Evolutionary conservation across 2,797 vertebrate species (phyloP).

Genomic region (Eleutherodactylus coqui): DNA sequence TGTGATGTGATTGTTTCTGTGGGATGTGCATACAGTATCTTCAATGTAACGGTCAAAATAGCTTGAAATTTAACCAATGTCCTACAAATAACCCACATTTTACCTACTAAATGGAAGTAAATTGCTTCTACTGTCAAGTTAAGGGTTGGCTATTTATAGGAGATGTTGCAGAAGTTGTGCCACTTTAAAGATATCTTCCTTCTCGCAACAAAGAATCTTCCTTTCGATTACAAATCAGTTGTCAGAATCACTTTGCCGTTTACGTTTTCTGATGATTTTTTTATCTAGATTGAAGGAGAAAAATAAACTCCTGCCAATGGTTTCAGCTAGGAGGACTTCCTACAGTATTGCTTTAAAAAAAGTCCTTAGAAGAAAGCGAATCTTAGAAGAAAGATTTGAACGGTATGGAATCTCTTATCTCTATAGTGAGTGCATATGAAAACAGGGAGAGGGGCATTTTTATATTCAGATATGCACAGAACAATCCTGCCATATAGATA

Average conservation of each 20-base stretch:
- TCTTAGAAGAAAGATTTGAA: background rate
- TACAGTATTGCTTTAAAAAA: background rate
- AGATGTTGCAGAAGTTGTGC: background rate
- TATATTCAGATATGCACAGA: background rate
- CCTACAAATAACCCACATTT: background rate
- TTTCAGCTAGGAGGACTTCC: background rate
- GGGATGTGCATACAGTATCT: no score
- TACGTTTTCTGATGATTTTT: constrained; percentile 6
- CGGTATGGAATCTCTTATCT: background rate
- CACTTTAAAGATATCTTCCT: constrained; percentile 12
- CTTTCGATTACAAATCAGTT: constrained; percentile 1
- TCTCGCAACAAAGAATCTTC: constrained; percentile 4
- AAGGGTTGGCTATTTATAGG: constrained; percentile 16
- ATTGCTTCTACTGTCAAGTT: background rate
- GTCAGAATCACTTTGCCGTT: background rate
- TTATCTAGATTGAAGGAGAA: constrained; percentile 11
- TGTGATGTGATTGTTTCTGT: no score
- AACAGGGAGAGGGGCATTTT: background rate
- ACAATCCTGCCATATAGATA: background rate
- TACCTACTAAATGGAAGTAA: background rate
- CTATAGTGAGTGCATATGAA: background rate
- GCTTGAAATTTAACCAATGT: background rate
- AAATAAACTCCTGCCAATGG: background rate
- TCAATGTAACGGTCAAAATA: background rate
- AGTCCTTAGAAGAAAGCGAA: background rate